Base-by-base conservation (phyloP, 2,888 invertebrate species). In the Acanthopleura granulata region DNA sequence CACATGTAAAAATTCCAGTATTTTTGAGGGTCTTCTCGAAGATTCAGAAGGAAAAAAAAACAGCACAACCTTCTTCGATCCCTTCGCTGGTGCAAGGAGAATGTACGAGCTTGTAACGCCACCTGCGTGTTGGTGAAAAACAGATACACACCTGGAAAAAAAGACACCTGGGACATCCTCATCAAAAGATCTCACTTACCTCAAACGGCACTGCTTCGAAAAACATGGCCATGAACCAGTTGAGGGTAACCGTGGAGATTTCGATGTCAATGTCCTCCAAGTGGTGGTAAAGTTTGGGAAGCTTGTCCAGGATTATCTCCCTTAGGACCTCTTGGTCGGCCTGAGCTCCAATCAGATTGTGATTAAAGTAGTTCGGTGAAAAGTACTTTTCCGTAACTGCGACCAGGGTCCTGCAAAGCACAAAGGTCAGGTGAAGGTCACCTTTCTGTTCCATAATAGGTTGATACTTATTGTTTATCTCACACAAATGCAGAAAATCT, bases 181-280 rank as follows among this genome's bases (percentile, higher is more conserved):
- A 40, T 9, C 40, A 9, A 40, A 40, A 40, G 9, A 40, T 9
- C 12, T 16, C n/a, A 76, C 85, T 79, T 83, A 91, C 92, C 88
- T 91, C 90, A 81, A 92, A 92, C 1, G 92, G 92, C 3, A 92
- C 90, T 1, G 91, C 90, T 83, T 92, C 92, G 83, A 92, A 92
- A 87, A 92, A 92, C 74, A 92, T 85, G 14, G 92, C 91, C 77
- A 92, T 87, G 84, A 92, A 92, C 92, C 92, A 92, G 86, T 92
- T 92, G 76, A 92, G 88, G 15, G 92, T 92, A 73, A 92, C 89
- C 4, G 92, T 92, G 27, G 92, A 91, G 71, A 92, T 85, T 79
- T 92, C 92, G 75, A 92, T 91, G 78, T 92, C 92, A 57, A 91
- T 88, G 50, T 84, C 84, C 75, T 90, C 89, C 72, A 92, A 83